Conservation (phyloP, 2,888 invertebrate species). For the Scaptodrosophila latifasciaeformis region DNA sequence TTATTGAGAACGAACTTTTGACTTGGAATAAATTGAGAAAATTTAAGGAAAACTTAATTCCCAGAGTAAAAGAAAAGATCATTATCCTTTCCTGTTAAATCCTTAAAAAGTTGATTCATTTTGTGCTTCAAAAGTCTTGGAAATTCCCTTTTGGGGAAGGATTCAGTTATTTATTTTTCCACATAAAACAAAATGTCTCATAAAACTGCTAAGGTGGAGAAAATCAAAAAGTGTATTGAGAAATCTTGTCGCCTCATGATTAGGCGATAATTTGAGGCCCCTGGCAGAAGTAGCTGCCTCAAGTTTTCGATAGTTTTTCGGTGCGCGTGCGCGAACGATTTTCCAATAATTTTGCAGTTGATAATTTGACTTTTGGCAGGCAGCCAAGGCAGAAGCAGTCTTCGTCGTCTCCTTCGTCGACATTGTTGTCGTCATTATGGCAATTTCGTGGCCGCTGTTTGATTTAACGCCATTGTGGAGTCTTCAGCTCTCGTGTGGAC, state of each 20-base stretch:
- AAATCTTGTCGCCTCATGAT: conserved; percentile 36
- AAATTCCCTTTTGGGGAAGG: no score
- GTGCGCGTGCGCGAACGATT: conserved; percentile 38
- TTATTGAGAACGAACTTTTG: no score
- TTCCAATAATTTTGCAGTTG: conserved; percentile 50
- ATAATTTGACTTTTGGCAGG: conserved; percentile 7
- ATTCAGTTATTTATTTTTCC: no score
- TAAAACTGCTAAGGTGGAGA: no score
- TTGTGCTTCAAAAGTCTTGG: no score
- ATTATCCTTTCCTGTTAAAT: no score
- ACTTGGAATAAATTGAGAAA: no score
- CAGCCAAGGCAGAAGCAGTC: conserved; percentile 17
- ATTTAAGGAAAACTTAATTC: no score
- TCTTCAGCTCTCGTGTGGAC: background rate
- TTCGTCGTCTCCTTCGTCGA: conserved; percentile 16
- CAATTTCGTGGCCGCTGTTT: conserved; percentile 66
- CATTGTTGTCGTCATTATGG: conserved; percentile 63
- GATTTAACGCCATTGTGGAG: conserved; percentile 58
- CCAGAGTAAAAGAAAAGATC: no score
- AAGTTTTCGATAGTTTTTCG: conserved; percentile 9
- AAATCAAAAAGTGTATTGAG: no score
- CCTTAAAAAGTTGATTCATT: no score
- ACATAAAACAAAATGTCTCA: no score
- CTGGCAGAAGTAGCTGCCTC: background rate
- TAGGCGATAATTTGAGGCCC: conserved; percentile 43